These are phyloP conservation scores for Opisthocomus hoazin DNA, from an alignment of 2,113 vertebrate species.

Conservation along the genomic window DNA sequence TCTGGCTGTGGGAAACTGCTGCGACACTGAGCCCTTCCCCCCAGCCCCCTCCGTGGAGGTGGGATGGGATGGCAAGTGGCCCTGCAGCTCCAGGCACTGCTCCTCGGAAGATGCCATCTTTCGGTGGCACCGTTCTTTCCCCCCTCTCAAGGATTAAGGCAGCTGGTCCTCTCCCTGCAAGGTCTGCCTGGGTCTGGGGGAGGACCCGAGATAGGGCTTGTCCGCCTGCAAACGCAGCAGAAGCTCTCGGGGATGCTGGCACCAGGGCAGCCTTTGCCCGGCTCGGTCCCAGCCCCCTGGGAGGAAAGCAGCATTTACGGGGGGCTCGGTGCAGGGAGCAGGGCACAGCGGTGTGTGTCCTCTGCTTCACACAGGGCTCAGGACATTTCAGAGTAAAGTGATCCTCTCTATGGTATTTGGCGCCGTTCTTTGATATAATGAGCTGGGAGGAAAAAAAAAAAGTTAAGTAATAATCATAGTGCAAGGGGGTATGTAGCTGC, in stretches of 20 bases:
- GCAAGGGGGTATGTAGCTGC: fast-evolving
- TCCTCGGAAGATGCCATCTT: fast-evolving
- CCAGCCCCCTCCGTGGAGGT: not conserved
- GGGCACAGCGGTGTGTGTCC: not conserved
- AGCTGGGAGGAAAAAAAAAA: not conserved
- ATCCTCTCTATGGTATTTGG: not conserved
- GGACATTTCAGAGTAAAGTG: not conserved
- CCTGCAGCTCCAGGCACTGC: not conserved
- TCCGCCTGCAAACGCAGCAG: not conserved
- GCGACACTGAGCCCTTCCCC: not conserved
- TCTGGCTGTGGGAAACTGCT: not conserved
- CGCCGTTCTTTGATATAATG: not conserved
- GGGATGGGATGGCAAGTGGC: not conserved
- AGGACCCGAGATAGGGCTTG: not conserved
- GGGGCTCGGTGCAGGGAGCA: not conserved
- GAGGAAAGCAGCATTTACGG: fast-evolving
- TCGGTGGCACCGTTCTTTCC: not conserved
- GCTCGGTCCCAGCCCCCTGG: not conserved
- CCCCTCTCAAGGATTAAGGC: not conserved
- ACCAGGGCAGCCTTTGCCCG: fast-evolving
- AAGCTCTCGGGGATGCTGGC: not conserved
- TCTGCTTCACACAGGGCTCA: not conserved
- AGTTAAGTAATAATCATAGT: not conserved
- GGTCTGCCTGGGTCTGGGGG: not conserved
- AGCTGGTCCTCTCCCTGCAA: not conserved